phyloP scores from a whole-genome alignment of 2,113 vertebrate species.

The Passer montanus region DNA sequence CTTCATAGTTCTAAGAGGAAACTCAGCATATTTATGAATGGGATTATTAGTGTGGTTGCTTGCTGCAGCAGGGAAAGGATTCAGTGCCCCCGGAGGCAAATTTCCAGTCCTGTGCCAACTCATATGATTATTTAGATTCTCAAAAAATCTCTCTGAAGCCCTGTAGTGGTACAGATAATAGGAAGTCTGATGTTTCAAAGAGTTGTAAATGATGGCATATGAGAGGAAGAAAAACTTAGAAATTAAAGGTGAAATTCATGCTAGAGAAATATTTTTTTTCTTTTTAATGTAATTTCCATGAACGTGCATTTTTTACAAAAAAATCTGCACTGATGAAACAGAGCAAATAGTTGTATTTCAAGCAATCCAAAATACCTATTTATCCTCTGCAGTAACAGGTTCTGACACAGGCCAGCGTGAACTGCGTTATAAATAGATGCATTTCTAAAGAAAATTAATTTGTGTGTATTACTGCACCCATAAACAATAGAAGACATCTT shows the following conservation, averaged over 20 bases:
- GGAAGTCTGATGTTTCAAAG: background rate
- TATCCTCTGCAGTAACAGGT: background rate
- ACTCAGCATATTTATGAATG: slow-evolving; percentile 39
- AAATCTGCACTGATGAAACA: background rate
- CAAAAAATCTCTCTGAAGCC: background rate
- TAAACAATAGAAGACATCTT: rapidly evolving
- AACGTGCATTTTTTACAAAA: background rate
- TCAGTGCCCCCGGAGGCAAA: slow-evolving; percentile 39
- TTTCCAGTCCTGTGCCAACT: slow-evolving; percentile 24
- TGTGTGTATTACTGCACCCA: background rate
- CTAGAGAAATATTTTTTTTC: background rate
- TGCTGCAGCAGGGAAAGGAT: slow-evolving; percentile 23
- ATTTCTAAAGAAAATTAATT: background rate
- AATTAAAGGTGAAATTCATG: background rate
- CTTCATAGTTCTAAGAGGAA: background rate
- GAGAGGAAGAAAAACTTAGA: background rate
- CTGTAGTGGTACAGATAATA: background rate
- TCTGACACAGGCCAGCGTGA: background rate
- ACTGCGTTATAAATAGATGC: rapidly evolving
- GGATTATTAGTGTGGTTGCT: slow-evolving; percentile 32
- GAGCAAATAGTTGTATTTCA: background rate
- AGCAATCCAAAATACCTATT: background rate
- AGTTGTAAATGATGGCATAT: background rate
- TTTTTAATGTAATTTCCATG: background rate
- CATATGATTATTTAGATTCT: background rate